Percentiles rank a stretch among this genome's conserved stretches.
phyloP scores from a whole-genome alignment of 37 sponge, comb jelly and placozoan species.

The Hexactinellida sp. region DNA sequence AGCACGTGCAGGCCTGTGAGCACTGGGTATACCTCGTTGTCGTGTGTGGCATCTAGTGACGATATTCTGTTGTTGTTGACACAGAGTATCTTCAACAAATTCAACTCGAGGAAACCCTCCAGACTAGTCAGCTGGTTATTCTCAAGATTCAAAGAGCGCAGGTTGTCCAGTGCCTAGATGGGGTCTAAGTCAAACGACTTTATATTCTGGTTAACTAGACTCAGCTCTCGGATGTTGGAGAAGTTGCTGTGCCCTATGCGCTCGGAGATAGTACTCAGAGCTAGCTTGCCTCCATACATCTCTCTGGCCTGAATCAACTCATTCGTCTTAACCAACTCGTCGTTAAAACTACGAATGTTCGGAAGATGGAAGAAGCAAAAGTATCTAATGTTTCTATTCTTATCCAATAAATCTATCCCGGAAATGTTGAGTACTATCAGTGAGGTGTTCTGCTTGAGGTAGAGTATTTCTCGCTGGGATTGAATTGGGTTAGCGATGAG shows the following conservation, averaged over 20 bases:
- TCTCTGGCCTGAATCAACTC: not conserved
- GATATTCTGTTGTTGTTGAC: conserved; percentile 80
- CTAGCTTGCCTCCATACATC: not conserved
- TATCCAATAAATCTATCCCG: not conserved
- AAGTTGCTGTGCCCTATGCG: not conserved
- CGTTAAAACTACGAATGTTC: not conserved
- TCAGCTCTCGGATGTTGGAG: not conserved
- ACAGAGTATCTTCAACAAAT: conserved; percentile 71
- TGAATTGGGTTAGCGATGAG: not conserved
- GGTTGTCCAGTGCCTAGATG: not conserved
- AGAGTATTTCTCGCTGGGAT: not conserved
- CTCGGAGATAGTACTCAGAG: not conserved
- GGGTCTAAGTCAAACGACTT: not conserved
- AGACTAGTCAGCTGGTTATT: conserved; percentile 71
- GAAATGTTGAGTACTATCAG: not conserved
- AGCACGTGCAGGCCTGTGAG: conserved; percentile 66
- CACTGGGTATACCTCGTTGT: conserved; percentile 1
- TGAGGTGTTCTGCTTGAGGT: not conserved
- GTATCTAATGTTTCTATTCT: not conserved
- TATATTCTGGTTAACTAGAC: not conserved
- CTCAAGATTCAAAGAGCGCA: conserved; percentile 59
- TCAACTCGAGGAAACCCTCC: conserved; percentile 56
- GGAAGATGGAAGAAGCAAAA: not conserved
- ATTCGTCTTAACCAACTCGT: not conserved
- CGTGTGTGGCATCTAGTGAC: not conserved